Conservation (phyloP, 2,797 vertebrate genomes). For the Menidia menidia region DNA sequence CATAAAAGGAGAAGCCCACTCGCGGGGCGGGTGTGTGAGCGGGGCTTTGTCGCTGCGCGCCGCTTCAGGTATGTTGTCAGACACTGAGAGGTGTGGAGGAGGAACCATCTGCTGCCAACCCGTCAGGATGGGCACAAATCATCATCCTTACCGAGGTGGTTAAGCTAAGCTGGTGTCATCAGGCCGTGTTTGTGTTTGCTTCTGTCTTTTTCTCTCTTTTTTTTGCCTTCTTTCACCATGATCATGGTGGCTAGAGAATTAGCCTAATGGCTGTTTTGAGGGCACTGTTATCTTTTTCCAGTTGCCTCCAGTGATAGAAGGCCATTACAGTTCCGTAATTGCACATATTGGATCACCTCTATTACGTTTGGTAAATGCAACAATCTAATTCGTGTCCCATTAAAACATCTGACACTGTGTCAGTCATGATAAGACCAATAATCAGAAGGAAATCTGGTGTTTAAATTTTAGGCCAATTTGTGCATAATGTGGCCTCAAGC, state of each 20-base stretch:
- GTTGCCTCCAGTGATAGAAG: no score
- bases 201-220: no score
- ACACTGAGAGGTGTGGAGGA: slow-evolving; percentile 67
- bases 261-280: no score
- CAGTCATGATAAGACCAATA: background rate
- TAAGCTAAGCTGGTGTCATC: no score
- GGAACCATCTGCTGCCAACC: slow-evolving; percentile 74
- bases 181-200: no score
- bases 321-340: background rate
- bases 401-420: background rate
- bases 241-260: no score
- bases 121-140: no score
- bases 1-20: background rate
- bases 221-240: no score
- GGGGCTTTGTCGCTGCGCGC: slow-evolving; percentile 39
- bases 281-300: no score
- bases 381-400: background rate
- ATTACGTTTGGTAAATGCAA: background rate
- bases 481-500: background rate
- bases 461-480: background rate
- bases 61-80: slow-evolving; percentile 67
- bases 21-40: slow-evolving; percentile 36
- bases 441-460: background rate
- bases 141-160: no score
- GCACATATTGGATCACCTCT: background rate